Base-by-base conservation (phyloP, 1,140 invertebrate species). In the Thaumatotibia leucotreta region DNA sequence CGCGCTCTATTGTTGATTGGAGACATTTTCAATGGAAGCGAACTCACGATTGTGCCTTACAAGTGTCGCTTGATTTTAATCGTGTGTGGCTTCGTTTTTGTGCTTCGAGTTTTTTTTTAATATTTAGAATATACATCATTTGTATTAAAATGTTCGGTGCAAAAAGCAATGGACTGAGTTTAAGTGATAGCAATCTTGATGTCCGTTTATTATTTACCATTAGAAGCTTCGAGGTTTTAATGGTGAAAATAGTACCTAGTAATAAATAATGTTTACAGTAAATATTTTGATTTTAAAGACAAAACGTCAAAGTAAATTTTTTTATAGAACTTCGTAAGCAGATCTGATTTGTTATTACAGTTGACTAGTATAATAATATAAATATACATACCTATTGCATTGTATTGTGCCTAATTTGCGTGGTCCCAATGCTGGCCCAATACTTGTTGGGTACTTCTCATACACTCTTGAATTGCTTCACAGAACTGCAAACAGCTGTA, bases 1-100 rank as follows among this genome's bases (percentile, higher is more conserved):
- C 82, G 77, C 81, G 73, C 75, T 73, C 86, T 80, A 88, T 89
- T 88, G 86, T 90, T 82, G 81, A 87, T 90, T 84, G 88, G 86
- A 78, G 86, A 89, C 86, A 89, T 70, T 82, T 79, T 77, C 75
- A 77, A 82, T 77, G 72, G 70, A 58, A 58, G 52, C 24, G 52
- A 45, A 45, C 39, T 58, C 52, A 58, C 52, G 24, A 27, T 27
- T 58, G 52, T 58, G 52, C 61, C n/a, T 20, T 33, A 62, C 29
- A 62, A 62, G 32, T 62, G 31, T 62, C 61, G 24, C 24, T 58
- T 31, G 52, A 58, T 58, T 58, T 27, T 27, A 58, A 58, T 58
- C 52, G 52, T 27, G 52, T 58, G 52, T 58, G 52, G 52, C 24
- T 27, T 52, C 50, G 23, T 52, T 23, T 69, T 69, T 69, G 66